These are phyloP conservation scores for Gobiocypris rarus DNA, from an alignment of 2,113 vertebrate genomes.

Conservation along the genomic window DNA sequence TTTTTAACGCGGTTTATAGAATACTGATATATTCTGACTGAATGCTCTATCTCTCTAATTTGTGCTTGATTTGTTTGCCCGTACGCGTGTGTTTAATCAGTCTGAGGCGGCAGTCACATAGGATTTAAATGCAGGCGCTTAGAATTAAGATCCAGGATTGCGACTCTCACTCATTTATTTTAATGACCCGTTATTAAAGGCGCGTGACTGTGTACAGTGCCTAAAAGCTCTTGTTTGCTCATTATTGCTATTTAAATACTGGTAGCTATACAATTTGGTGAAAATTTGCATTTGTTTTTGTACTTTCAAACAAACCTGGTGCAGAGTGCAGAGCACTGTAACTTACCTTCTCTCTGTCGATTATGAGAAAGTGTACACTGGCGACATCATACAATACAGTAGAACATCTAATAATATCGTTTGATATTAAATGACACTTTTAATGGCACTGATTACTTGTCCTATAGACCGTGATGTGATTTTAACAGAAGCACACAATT, in stretches of 20 bases:
- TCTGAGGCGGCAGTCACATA: constrained; percentile 6
- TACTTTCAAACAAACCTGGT: constrained; percentile 37
- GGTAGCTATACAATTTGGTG: neutral
- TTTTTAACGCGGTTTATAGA: neutral
- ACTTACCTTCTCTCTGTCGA: neutral
- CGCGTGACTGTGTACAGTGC: neutral
- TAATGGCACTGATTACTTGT: neutral
- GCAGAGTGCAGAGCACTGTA: neutral
- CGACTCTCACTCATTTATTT: constrained; percentile 26
- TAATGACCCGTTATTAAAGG: constrained; percentile 17
- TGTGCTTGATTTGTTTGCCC: neutral
- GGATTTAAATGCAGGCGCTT: constrained; percentile 29
- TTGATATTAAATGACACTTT: neutral
- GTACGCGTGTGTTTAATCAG: constrained; percentile 21
- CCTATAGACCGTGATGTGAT: neutral
- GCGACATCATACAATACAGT: neutral
- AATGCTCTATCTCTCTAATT: neutral
- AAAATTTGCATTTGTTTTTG: constrained; percentile 43
- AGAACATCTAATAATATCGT: neutral
- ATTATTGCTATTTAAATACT: constrained; percentile 11
- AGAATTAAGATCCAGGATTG: constrained; percentile 23
- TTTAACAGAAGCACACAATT: neutral
- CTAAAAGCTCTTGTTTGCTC: constrained; percentile 22
- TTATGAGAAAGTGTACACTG: no score
- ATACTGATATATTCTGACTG: neutral